A percentile compares a stretch with the other conserved stretches of the same genome.
These are phyloP conservation scores for Cossypha niveicapilla DNA, from an alignment of 2,797 vertebrate species.

Conservation along the genomic window DNA sequence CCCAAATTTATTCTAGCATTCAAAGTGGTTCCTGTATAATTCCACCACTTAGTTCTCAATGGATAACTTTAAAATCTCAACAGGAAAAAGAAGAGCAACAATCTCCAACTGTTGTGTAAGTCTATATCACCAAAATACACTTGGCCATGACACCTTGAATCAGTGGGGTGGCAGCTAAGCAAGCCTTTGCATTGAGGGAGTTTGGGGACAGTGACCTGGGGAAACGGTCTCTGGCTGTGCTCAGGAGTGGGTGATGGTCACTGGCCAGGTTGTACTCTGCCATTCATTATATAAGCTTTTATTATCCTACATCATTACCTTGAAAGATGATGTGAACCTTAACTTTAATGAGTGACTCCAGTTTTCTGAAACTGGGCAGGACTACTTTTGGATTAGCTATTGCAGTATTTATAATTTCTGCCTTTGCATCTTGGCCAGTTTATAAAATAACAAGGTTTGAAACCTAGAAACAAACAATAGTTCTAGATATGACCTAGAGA, in stretches of 20 bases:
- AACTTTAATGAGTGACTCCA: not conserved
- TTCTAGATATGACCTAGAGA: not conserved
- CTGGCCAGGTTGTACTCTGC: not conserved
- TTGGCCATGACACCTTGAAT: not conserved
- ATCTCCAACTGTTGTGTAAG: not conserved
- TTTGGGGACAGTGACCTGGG: not conserved
- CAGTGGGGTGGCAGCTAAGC: not conserved
- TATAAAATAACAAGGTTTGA: not conserved
- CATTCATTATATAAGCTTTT: not conserved
- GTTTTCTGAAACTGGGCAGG: not conserved
- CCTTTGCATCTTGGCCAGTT: not conserved
- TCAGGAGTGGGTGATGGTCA: not conserved
- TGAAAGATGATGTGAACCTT: not conserved
- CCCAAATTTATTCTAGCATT: not conserved
- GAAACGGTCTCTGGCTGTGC: not conserved
- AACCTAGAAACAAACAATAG: not conserved
- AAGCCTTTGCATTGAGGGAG: not conserved
- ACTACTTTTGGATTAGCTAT: not conserved
- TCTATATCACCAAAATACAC: fast-evolving
- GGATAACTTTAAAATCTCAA: not conserved
- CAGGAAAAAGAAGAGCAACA: not conserved
- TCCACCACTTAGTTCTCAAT: not conserved
- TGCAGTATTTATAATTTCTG: not conserved
- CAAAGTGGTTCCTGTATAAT: not conserved
- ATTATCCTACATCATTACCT: not conserved